These are phyloP conservation scores for Hedychridium roseum DNA, from an alignment of 2,888 invertebrate species.

Conservation along the genomic window DNA sequence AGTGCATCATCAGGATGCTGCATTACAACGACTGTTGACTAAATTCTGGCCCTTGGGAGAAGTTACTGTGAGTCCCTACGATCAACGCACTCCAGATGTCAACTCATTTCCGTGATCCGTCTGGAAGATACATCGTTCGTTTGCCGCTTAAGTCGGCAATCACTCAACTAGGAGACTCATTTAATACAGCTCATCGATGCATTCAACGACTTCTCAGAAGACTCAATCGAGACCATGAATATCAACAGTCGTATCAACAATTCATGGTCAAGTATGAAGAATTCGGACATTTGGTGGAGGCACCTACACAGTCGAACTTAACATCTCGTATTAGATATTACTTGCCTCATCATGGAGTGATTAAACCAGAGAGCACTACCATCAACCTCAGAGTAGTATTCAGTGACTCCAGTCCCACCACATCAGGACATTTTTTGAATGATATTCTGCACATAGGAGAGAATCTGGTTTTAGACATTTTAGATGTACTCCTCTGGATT, in stretches of 20 bases:
- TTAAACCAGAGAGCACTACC: neutral
- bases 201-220: neutral
- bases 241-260: neutral
- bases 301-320: neutral
- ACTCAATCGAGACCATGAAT: neutral
- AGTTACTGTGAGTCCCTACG: neutral
- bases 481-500: neutral
- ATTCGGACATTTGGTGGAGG: neutral
- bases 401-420: neutral
- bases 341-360: conserved; percentile 4
- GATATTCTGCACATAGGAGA: neutral
- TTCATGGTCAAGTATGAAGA: neutral
- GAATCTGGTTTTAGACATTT: neutral
- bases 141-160: conserved; percentile 9
- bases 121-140: conserved; percentile 11
- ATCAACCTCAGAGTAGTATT: conserved; percentile 4
- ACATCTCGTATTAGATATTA: neutral
- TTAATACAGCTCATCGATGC: neutral
- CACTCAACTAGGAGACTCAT: neutral
- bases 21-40: conserved; percentile 10
- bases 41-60: conserved; percentile 21
- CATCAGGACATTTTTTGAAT: neutral
- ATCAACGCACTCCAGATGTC: neutral
- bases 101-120: conserved; percentile 14
- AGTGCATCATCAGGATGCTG: neutral